Conservation (phyloP, 2,113 vertebrate species). For the Morone saxatilis region DNA sequence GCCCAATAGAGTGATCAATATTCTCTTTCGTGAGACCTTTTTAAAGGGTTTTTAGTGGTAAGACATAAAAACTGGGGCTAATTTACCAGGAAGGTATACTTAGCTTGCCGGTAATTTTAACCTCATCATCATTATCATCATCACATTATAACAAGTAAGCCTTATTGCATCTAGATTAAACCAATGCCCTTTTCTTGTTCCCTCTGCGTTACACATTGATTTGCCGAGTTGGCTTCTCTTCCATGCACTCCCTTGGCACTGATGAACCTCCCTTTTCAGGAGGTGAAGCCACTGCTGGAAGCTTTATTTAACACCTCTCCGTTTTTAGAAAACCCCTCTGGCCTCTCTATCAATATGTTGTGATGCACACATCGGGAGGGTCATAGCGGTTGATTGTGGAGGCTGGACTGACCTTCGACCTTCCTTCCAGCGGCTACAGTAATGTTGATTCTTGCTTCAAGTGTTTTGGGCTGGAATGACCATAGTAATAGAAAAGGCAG, state of each 20-base stretch:
- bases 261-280: slow-evolving; percentile 24
- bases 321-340: slow-evolving; percentile 16
- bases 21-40: slow-evolving; percentile 30
- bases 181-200: neutral
- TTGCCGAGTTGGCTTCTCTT: slow-evolving; percentile 6
- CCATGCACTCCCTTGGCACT: neutral
- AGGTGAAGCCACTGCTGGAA: slow-evolving; percentile 2
- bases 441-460: slow-evolving; percentile 37
- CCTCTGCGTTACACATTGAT: slow-evolving; percentile 29
- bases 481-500: slow-evolving; percentile 13
- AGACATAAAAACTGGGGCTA: slow-evolving; percentile 13
- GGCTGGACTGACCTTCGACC: slow-evolving; percentile 52
- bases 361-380: slow-evolving; percentile 16
- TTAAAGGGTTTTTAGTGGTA: slow-evolving; percentile 37
- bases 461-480: slow-evolving; percentile 39
- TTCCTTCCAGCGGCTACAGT: slow-evolving; percentile 29
- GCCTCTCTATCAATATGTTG: slow-evolving; percentile 35
- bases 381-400: slow-evolving; percentile 14
- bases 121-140: slow-evolving; percentile 43
- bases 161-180: slow-evolving; percentile 9
- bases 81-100: slow-evolving; percentile 34
- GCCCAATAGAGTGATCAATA: slow-evolving; percentile 47
- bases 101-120: slow-evolving; percentile 24
- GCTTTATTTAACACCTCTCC: slow-evolving; percentile 10
- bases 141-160: slow-evolving; percentile 12